Evolutionary conservation across 2,888 invertebrate genomes (phyloP).

Genomic region (Odontothrips loti): DNA sequence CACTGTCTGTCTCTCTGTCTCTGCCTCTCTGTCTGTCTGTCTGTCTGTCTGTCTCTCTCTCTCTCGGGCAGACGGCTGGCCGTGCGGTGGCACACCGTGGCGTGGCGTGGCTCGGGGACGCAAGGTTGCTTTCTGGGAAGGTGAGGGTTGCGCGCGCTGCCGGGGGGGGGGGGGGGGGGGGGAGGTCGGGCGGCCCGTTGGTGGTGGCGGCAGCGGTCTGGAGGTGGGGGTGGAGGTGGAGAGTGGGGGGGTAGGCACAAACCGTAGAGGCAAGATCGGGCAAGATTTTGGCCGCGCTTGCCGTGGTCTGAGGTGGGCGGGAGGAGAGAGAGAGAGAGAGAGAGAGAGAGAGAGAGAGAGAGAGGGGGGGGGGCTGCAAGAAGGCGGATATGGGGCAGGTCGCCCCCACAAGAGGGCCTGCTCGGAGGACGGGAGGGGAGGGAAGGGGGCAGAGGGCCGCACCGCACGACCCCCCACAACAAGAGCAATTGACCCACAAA

Average conservation of each 20-base stretch:
- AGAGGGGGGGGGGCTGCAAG: background rate
- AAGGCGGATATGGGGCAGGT: conserved; percentile 23
- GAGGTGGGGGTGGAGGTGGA: background rate
- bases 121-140: background rate
- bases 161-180: background rate
- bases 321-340: background rate
- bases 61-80: background rate
- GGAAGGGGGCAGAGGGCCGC: background rate
- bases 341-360: background rate
- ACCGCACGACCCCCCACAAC: conserved; percentile 1
- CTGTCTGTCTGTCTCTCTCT: too few species aligned
- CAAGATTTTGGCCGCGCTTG: conserved; percentile 5
- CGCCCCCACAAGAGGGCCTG: background rate
- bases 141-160: background rate
- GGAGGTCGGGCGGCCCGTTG: background rate
- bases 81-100: background rate
- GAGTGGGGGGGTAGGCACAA: background rate
- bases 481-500: conserved; percentile 24
- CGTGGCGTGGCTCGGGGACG: background rate
- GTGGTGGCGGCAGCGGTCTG: background rate
- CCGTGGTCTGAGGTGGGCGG: background rate
- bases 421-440: background rate
- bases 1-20: too few species aligned
- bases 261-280: background rate
- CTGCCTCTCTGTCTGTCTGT: too few species aligned